Base-by-base conservation (phyloP, 2,888 invertebrate species). In the Drosophila koepferae region DNA sequence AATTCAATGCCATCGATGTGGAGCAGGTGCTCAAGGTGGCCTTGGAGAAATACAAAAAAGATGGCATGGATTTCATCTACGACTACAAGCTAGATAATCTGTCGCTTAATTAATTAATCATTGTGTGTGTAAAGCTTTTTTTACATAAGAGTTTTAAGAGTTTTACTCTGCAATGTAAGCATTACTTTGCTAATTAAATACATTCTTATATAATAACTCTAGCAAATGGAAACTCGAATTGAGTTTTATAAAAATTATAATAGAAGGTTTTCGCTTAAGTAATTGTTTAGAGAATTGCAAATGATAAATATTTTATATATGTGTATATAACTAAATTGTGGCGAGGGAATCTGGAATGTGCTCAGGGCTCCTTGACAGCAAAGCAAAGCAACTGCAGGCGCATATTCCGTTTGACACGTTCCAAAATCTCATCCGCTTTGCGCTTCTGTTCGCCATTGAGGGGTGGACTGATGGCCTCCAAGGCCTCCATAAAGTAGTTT, bases 401-500 rank as follows among this genome's bases (percentile, higher is more conserved):
- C 96, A 96, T 96, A 73, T 94, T 93, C 38, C 94, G 94, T 87
- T 95, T 95, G 74, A 96, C 95, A 44, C 94, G 94, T 56, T 94
- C 94, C 41, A 96, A 92, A 63, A 96, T 94, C 63, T 94, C 94
- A 73, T 96, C 95, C 84, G 96, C 94, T 43, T 95, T 93, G 86
- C 94, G 94, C 76, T 95, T 95, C 87, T 95, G 95, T 76, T 95
- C 95, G 18, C 91, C 94, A 82, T 95, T 95, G 14, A 97, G 92
- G 1, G 95, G 94, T 34, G 97, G 97, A 71, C 91, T 92, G 77
- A 97, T 95, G 7, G 96, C 95, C 71, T 96, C 96, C 66, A 97
- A 92, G 1, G 98, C 98, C 93, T 98, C 98, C 81, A 95, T 95
- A 77, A 97, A 96, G 90, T 97, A 96, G 86, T 95, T 95, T 85